These are phyloP conservation scores for Puffinus mauretanicus DNA, from an alignment of 2,113 vertebrate genomes.

Conservation along the genomic window DNA sequence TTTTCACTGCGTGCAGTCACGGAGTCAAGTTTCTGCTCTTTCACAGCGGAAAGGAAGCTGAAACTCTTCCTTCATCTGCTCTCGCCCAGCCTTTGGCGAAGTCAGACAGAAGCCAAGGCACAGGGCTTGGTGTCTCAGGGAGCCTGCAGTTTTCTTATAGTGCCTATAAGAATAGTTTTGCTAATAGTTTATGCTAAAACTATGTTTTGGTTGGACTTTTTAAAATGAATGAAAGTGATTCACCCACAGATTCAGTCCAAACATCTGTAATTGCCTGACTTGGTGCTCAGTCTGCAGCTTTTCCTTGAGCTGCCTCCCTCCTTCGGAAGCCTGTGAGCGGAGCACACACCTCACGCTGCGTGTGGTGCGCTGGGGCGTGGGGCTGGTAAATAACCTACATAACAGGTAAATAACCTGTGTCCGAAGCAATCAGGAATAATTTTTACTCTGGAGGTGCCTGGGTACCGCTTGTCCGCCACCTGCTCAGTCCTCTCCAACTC, in stretches of 20 bases:
- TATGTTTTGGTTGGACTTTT: not conserved
- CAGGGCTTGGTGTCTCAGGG: not conserved
- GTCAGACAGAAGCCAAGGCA: not conserved
- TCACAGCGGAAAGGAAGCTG: not conserved
- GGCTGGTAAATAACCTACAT: not conserved
- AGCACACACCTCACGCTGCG: accelerated
- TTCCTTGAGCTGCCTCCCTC: not conserved
- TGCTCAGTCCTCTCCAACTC: not conserved
- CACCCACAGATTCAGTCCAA: not conserved
- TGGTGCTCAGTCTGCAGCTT: not conserved
- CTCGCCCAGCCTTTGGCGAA: not conserved
- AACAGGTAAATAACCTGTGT: not conserved
- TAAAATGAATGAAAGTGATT: not conserved
- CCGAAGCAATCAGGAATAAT: accelerated
- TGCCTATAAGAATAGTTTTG: not conserved
- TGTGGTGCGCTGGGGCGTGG: not conserved
- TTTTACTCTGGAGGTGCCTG: not conserved
- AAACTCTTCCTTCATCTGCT: not conserved
- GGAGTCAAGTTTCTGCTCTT: slow-evolving; percentile 9
- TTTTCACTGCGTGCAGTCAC: not conserved
- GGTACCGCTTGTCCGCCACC: not conserved
- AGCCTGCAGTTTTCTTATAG: not conserved
- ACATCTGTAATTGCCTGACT: not conserved
- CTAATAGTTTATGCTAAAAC: not conserved
- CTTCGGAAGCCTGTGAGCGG: not conserved